Evolutionary conservation across 2,113 vertebrate genomes (phyloP), one percentile per base, ranked within the genome.

Genomic region (Perca schrenkii): DNA sequence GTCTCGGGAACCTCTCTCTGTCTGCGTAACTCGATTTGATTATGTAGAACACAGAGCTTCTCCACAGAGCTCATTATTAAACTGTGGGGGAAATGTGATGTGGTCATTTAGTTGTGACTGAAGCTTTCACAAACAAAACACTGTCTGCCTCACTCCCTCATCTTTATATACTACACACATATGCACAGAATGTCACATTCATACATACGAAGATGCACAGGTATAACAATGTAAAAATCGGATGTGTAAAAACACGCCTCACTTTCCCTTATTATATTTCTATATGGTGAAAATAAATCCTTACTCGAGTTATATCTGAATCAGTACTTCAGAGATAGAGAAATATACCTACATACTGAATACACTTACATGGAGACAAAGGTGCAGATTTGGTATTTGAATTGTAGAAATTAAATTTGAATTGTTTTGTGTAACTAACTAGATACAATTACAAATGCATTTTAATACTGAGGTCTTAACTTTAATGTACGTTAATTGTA

Each of bases 51-150:
- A 16, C 74, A 43, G 40, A 43, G 40, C 10, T 43, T 70, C 87
- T 80, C 71, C 64, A 69, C 65, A 71, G 77, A 86, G 78, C 82
- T 83, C 82, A 84, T 92, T 79, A 78, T 74, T 56, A 50, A 68
- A 15, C 69, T 76, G 40, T 76, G 40, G 66, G 49, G 74, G 17
- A 31, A 74, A 47, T 56, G 21, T 0, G 22, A 43, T 57, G 43
- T 53, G 58, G 76, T 75, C 74, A 84, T 53, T 21, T 69, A 22
- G 22, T 80, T 83, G 31, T 2, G 16, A 65, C 14, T 31, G 12
- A 82, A 3, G 7, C 52, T n/a, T 43, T 64, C 75, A 63, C 43
- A 80, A 69, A 65, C 52, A 49, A 71, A 73, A 52, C 64, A 7
- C 40, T 21, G 14, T 60, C 62, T 40, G 10, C 22, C 10, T 58